Percentiles rank a stretch among this genome's conserved stretches.
These are phyloP conservation scores for Lysandra coridon DNA, from an alignment of 2,888 invertebrate genomes.

Conservation along the genomic window DNA sequence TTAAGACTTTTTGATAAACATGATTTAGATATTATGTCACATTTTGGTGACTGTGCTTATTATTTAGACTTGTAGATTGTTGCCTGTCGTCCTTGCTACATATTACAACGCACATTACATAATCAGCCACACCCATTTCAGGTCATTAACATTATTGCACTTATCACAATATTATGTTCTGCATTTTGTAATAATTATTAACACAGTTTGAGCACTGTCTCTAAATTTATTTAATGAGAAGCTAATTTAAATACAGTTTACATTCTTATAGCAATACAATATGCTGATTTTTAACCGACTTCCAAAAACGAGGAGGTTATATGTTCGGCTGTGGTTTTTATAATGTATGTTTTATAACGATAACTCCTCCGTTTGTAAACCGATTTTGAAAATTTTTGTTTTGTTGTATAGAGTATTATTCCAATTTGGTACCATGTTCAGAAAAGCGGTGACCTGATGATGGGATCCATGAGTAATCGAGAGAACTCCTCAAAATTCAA, in stretches of 20 bases:
- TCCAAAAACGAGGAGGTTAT: too few relatives aligned
- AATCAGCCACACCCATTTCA: neutral
- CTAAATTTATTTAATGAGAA: neutral
- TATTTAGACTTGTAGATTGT: neutral
- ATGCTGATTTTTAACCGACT: too few relatives aligned
- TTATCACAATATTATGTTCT: conserved; percentile 18
- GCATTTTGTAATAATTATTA: neutral
- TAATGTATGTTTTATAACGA: too few relatives aligned
- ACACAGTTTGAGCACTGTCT: neutral
- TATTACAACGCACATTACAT: conserved; percentile 14
- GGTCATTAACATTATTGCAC: conserved; percentile 9
- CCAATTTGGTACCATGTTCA: too few relatives aligned
- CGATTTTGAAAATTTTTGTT: too few relatives aligned
- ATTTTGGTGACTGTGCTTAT: neutral
- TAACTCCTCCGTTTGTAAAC: too few relatives aligned
- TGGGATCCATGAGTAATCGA: too few relatives aligned
- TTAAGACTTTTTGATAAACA: neutral
- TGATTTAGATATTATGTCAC: neutral
- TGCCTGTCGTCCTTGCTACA: neutral
- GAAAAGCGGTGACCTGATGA: too few relatives aligned
- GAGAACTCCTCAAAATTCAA: too few relatives aligned
- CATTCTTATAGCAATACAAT: neutral
- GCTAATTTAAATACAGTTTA: neutral
- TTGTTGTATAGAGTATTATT: too few relatives aligned
- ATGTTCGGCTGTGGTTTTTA: too few relatives aligned